Evolutionary conservation across 2,888 invertebrate species (phyloP), one percentile per base, ranked within the genome.

Genomic region (Catocala sponsa): DNA sequence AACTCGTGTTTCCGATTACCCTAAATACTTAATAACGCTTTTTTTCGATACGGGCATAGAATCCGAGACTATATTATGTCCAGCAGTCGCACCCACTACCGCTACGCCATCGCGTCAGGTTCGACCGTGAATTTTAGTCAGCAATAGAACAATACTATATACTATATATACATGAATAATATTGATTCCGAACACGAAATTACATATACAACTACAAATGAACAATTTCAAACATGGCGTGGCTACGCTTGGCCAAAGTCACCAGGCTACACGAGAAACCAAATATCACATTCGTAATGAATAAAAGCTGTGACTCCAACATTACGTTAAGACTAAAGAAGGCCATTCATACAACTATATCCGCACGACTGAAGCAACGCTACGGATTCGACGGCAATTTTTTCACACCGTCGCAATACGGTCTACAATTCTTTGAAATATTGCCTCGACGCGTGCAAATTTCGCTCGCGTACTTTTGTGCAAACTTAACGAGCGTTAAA

Each of bases 361-460:
- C 44, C 68, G 72, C 65, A 59, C 68, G 70, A 72, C 59, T 68
- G 65, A 47, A 61, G 61, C 70, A 63, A 68, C 67, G 63, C 57
- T 70, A 70, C 72, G 65, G 71, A 73, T 70, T 66, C 68, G 70
- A 66, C 57, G 61, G 63, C 72, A 70, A 78, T 76, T 79, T 83
- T 80, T 82, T 82, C 78, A 72, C 79, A 74, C 76, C 76, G 63
- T 72, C 72, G 76, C 72, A 79, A 80, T 84, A 85, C 78, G 79
- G 83, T 76, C 78, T 68, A 80, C 65, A 80, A 74, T 84, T 78
- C 80, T 79, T 79, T 81, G 83, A 83, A 78, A 83, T 78, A 82
- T 80, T 78, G 80, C 81, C 71, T 77, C 76, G 72, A 82, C 84
- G 83, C 84, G 79, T 79, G 81, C 71, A 78, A 77, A 76, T 78